phyloP scores from a whole-genome alignment of 2,888 invertebrate genomes.

The Conistra vaccinii region DNA sequence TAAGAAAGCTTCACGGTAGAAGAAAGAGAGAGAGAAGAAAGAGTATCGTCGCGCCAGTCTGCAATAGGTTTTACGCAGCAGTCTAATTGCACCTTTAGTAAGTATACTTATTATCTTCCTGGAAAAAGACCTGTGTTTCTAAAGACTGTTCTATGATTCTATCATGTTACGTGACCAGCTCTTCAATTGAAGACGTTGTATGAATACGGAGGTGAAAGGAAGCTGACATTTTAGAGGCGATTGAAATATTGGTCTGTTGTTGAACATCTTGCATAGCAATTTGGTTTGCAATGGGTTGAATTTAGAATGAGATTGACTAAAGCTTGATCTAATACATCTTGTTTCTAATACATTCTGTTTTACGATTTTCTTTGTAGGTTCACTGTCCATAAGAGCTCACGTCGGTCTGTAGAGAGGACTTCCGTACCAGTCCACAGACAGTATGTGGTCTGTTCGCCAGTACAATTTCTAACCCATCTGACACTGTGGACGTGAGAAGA shows the following conservation, averaged over 20 bases:
- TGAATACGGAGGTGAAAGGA: conserved; percentile 47
- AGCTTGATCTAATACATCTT: neutral
- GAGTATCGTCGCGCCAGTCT: too few species aligned
- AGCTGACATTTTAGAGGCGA: neutral
- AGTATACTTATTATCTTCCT: neutral
- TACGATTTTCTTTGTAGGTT: neutral
- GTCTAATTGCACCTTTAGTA: neutral
- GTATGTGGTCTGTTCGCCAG: too few species aligned
- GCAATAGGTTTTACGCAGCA: too few species aligned
- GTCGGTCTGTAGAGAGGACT: too few species aligned
- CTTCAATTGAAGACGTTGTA: conserved; percentile 4
- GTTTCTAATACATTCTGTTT: too few species aligned
- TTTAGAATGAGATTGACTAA: conserved; percentile 9
- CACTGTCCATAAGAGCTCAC: too few species aligned
- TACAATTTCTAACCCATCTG: too few species aligned
- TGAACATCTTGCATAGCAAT: conserved; percentile 20
- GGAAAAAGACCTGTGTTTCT: conserved; percentile 1
- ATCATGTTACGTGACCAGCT: conserved; percentile 36
- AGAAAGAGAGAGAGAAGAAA: too few species aligned
- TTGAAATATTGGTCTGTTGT: conserved; percentile 32
- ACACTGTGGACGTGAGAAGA: too few species aligned
- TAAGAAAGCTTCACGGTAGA: too few species aligned
- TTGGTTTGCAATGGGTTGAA: neutral
- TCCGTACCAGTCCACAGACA: too few species aligned
- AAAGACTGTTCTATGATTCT: conserved; percentile 12